Evolutionary conservation across 2,888 invertebrate genomes (phyloP).

Genomic region (Aphrophora alni): DNA sequence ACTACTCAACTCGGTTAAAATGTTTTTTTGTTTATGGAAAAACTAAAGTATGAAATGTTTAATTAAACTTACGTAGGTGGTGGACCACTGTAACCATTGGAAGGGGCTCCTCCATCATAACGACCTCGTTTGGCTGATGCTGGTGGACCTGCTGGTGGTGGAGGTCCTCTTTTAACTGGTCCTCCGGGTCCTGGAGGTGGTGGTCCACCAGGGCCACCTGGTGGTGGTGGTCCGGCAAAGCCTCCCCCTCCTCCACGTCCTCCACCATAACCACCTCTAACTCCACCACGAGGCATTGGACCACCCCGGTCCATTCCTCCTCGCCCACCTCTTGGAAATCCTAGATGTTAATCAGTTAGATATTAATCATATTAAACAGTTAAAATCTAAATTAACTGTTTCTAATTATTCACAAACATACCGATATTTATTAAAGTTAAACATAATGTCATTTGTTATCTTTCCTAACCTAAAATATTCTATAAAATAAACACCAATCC

Average conservation of each 20-base stretch:
- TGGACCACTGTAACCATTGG: constrained; percentile 26
- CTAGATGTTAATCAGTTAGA: no score
- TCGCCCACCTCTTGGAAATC: constrained; percentile 23
- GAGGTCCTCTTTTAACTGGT: constrained; percentile 25
- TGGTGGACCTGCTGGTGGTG: constrained; percentile 29
- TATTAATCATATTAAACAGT: no score
- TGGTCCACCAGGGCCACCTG: neutral
- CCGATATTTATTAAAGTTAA: no score
- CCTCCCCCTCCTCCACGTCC: constrained; percentile 17
- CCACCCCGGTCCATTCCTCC: constrained; percentile 33
- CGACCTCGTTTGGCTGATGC: constrained; percentile 27
- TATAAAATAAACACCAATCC: no score
- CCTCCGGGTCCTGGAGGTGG: constrained; percentile 10
- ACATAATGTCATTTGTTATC: no score
- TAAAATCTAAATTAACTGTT: no score
- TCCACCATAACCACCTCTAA: constrained; percentile 15
- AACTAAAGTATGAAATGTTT: no score
- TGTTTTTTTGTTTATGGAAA: no score
- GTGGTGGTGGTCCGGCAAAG: neutral
- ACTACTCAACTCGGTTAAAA: no score
- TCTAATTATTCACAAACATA: no score
- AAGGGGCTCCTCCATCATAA: constrained; percentile 22
- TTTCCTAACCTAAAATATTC: no score
- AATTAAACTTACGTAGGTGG: constrained; percentile 24
- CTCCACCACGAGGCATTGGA: constrained; percentile 27